Conservation (phyloP, 2,797 vertebrate genomes). For the Cyclura pinguis region DNA sequence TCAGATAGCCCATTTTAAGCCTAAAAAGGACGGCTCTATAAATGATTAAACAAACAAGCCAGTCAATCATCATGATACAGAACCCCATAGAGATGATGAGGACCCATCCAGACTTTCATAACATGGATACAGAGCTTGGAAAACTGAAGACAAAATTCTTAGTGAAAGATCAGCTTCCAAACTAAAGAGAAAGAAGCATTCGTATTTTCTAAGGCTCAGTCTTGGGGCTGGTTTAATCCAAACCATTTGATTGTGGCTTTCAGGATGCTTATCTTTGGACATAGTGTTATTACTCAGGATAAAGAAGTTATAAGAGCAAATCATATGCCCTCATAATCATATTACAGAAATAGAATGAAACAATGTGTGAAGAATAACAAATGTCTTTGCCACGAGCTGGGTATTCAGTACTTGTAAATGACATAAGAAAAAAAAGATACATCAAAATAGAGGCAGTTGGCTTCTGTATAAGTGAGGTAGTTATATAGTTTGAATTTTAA, state of each 20-base stretch:
- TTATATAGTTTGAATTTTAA: no score
- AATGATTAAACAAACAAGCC: neutral
- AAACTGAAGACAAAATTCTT: neutral
- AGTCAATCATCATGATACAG: neutral
- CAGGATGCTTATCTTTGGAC: neutral
- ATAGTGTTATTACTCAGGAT: neutral
- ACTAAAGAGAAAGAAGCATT: neutral
- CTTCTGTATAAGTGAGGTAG: no score
- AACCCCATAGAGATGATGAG: neutral
- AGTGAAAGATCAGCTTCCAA: neutral
- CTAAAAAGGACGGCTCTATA: neutral
- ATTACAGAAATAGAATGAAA: neutral
- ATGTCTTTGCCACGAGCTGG: neutral
- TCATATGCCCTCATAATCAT: neutral
- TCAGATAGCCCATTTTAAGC: neutral
- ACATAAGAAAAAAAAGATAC: neutral
- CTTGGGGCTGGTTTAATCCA: neutral
- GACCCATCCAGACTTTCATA: neutral
- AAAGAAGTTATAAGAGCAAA: neutral
- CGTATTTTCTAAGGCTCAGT: neutral
- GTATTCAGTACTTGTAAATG: neutral
- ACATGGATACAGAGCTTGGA: neutral
- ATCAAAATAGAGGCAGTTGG: no score
- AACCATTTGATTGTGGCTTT: neutral
- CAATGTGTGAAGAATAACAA: neutral